These are phyloP conservation scores for Vulpes lagopus DNA, from an alignment of 2,113 vertebrate genomes.

Conservation along the genomic window DNA sequence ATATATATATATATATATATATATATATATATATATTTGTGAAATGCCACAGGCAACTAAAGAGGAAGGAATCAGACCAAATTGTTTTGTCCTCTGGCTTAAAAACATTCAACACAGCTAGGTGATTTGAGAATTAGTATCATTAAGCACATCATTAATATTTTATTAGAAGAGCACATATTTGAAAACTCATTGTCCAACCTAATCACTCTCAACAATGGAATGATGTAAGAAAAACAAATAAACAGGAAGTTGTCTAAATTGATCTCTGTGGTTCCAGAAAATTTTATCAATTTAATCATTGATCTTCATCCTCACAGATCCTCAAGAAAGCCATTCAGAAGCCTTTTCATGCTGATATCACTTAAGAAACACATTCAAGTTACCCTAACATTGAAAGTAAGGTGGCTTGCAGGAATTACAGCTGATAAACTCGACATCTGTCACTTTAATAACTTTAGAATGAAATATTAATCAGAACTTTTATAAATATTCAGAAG, in stretches of 20 bases:
- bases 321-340: background rate
- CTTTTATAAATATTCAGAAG: slow-evolving; percentile 30
- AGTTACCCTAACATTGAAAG: background rate
- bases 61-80: background rate
- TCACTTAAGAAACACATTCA: background rate
- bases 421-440: background rate
- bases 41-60: background rate
- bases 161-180: slow-evolving; percentile 28
- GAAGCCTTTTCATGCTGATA: background rate
- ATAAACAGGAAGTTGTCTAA: background rate
- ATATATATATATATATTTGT: background rate
- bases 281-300: slow-evolving; percentile 18
- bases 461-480: slow-evolving; percentile 47
- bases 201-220: background rate
- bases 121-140: background rate
- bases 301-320: background rate
- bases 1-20: too few relatives aligned
- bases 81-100: background rate
- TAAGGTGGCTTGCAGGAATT: background rate
- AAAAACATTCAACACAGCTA: background rate
- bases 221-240: background rate
- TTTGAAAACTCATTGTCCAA: background rate
- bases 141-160: background rate
- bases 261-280: slow-evolving; percentile 15
- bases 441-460: background rate